phyloP scores from a whole-genome alignment of 2,888 invertebrate genomes.

The Hemicrepidius hirtus region DNA sequence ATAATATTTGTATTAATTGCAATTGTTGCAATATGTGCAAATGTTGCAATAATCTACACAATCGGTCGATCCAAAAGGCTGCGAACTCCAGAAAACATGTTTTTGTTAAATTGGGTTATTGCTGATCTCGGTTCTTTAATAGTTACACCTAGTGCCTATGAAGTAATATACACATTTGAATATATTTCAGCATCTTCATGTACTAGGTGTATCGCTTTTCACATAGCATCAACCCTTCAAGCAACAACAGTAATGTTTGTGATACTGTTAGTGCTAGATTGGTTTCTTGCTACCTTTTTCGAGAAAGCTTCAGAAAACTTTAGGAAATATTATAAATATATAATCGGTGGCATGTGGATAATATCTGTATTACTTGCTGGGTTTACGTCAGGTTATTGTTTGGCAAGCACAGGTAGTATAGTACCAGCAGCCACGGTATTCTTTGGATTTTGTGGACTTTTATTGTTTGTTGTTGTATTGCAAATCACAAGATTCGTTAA shows the following conservation, averaged over 20 bases:
- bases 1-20: constrained; percentile 17
- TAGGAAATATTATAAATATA: constrained; percentile 6
- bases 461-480: constrained; percentile 17
- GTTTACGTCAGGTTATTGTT: constrained; percentile 8
- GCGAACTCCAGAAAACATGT: not conserved
- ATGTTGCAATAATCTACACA: constrained; percentile 2
- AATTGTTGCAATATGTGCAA: constrained; percentile 15
- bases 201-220: constrained; percentile 20
- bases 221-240: constrained; percentile 4
- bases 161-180: constrained; percentile 19
- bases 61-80: constrained; percentile 14
- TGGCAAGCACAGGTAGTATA: not conserved
- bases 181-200: not conserved
- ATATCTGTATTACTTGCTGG: not conserved
- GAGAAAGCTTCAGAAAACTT: constrained; percentile 6
- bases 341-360: constrained; percentile 27
- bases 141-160: constrained; percentile 32
- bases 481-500: not conserved
- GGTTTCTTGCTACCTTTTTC: constrained; percentile 23
- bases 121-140: constrained; percentile 32
- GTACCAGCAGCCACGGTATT: not conserved
- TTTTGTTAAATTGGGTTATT: constrained; percentile 39
- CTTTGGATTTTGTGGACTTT: not conserved
- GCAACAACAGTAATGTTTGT: not conserved
- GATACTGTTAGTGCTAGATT: constrained; percentile 16